phyloP scores from a whole-genome alignment of 1,140 invertebrate species.

The Drosophila persimilis region DNA sequence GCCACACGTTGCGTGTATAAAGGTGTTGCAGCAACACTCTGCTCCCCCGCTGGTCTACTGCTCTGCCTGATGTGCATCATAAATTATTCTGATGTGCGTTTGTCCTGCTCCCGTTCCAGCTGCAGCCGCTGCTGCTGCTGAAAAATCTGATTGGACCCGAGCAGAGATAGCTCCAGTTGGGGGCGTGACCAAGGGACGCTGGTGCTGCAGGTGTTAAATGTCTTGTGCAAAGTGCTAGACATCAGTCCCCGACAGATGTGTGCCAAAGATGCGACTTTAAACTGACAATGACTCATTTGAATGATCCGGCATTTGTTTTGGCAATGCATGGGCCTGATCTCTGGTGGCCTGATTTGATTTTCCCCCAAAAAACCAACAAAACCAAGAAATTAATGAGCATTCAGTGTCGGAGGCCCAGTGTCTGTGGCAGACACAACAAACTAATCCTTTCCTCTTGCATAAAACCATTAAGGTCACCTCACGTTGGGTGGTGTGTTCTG shows the following conservation, averaged over 20 bases:
- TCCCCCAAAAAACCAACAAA: slow-evolving; percentile 5
- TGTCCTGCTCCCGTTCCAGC: slow-evolving; percentile 9
- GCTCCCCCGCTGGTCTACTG: slow-evolving; percentile 19
- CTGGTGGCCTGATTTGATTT: slow-evolving; percentile 59
- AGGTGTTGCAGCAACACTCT: slow-evolving; percentile 43
- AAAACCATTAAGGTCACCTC: slow-evolving; percentile 77
- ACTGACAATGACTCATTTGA: slow-evolving; percentile 75
- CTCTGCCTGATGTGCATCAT: slow-evolving; percentile 64
- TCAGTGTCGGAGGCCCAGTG: slow-evolving; percentile 48
- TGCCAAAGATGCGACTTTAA: slow-evolving; percentile 59
- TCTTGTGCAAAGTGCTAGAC: slow-evolving; percentile 66
- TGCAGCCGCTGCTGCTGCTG: slow-evolving; percentile 41
- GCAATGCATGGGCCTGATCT: neutral
- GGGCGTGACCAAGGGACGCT: slow-evolving; percentile 12
- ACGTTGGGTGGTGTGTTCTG: slow-evolving; percentile 29
- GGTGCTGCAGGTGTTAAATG: slow-evolving; percentile 70
- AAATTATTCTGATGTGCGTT: slow-evolving; percentile 79
- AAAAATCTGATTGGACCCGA: slow-evolving; percentile 65
- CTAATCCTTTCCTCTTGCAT: slow-evolving; percentile 62
- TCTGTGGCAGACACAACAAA: slow-evolving; percentile 63
- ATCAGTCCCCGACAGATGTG: slow-evolving; percentile 62
- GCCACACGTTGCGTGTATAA: slow-evolving; percentile 27
- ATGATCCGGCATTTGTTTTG: slow-evolving; percentile 64
- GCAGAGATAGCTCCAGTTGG: slow-evolving; percentile 38
- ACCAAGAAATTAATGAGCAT: slow-evolving; percentile 62